phyloP scores from a whole-genome alignment of 2,797 vertebrate genomes.

The Hoplostethus mediterraneus region DNA sequence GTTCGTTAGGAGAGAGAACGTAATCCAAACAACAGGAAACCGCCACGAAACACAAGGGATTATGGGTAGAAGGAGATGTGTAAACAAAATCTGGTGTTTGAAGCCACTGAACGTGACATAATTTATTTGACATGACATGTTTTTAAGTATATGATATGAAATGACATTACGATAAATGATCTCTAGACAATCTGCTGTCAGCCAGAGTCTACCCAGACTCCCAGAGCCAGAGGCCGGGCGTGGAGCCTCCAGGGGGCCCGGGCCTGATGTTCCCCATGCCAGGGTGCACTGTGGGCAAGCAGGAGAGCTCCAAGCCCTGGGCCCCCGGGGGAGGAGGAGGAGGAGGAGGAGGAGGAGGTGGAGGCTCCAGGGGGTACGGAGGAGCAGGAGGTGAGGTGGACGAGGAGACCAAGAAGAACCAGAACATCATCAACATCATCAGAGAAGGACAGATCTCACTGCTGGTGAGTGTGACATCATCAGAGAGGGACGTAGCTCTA shows the following conservation, averaged over 20 bases:
- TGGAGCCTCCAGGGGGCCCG: constrained; percentile 80
- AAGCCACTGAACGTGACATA: no score
- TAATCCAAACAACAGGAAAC: no score
- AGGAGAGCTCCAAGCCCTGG: constrained; percentile 83
- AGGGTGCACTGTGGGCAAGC: constrained; percentile 71
- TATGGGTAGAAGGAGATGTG: no score
- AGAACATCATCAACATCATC: constrained; percentile 96
- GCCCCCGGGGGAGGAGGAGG: constrained; percentile 71
- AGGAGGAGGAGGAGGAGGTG: constrained; percentile 58
- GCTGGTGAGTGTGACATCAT: constrained; percentile 65
- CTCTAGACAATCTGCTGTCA: constrained; percentile 85
- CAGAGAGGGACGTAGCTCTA: constrained; percentile 78
- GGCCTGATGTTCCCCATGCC: constrained; percentile 85
- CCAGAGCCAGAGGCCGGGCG: constrained; percentile 80
- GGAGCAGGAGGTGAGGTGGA: constrained; percentile 76
- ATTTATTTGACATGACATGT: no score
- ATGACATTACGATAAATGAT: not conserved
- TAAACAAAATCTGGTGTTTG: no score
- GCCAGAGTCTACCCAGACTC: constrained; percentile 87
- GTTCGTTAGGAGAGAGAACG: no score
- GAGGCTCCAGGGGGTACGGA: constrained; percentile 66
- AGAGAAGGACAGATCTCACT: constrained; percentile 94
- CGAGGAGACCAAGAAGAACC: constrained; percentile 91
- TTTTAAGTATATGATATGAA: no score
- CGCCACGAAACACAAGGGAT: no score